Evolutionary conservation across 2,888 invertebrate genomes (phyloP), one percentile per base, ranked within the genome.

Genomic region (Pachydiplax longipennis): DNA sequence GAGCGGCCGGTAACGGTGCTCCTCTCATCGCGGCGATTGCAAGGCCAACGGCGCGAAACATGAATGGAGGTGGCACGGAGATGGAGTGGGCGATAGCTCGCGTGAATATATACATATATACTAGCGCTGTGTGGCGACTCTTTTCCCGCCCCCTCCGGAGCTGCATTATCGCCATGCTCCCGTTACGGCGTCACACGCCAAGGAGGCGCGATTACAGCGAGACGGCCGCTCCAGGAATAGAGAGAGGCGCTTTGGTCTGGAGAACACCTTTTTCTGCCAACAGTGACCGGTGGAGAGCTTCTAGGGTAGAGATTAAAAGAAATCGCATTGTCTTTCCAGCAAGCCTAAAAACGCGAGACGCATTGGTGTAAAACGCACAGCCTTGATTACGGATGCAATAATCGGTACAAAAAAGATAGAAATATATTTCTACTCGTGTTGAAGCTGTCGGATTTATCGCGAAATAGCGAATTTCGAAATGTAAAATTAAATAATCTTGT

Each of bases 131-230:
- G 53, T 53, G 53, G 53, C 18, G 53, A 53, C 53, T 53, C 18
- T 53, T 53, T 53, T 53, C 5, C 15, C 53, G 2, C 18, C 18
- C 18, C 44, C 44, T 10, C 44, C 44, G 44, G 61, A 18, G 61
- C 73, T 31, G 73, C 73, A 31, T 87, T 87, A 87, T 87, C 87
- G 31, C 61, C n/a, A 0, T 37, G 58, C 58, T 87, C 87, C 87
- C 87, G 87, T 87, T 87, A 61, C 87, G 35, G 61, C 87, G 87
- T 87, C 87, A 87, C 87, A 61, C 61, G 6, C 73, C n/a, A 73
- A 73, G 73, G 8, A 73, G 73, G 73, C 31, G 31, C n/a, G 31
- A 73, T 31, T 58, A 58, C n/a, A n/a, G n/a, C n/a, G n/a, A n/a
- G 18, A 53, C 53, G 53, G 53, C 53, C 53, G 53, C 53, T 53